Conservation (phyloP, 2,113 vertebrate species). For the Hyaena hyaena region DNA sequence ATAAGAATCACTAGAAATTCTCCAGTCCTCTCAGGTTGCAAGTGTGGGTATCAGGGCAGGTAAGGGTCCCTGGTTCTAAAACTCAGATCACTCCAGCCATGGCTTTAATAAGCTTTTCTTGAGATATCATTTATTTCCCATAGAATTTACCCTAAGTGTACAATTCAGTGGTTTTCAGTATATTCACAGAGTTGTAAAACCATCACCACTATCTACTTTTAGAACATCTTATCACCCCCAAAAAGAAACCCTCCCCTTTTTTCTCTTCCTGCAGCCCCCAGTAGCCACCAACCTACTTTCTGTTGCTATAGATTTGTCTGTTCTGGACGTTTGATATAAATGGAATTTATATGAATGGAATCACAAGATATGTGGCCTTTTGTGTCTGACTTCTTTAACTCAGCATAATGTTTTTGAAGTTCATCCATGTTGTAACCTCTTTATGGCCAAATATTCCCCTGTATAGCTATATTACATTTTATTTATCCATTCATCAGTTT, state of each 20-base stretch:
- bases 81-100: background rate
- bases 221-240: background rate
- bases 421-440: background rate
- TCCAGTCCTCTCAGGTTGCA: background rate
- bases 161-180: background rate
- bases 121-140: background rate
- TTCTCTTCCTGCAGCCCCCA: background rate
- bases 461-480: background rate
- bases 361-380: background rate
- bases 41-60: background rate
- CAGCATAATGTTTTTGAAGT: background rate
- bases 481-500: background rate
- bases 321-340: slow-evolving; percentile 11
- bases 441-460: background rate
- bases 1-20: background rate
- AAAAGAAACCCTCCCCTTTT: background rate
- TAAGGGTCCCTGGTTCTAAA: background rate
- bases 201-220: background rate
- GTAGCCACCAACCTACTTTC: background rate
- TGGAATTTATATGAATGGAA: background rate
- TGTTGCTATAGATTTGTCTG: background rate
- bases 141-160: background rate
- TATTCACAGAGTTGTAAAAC: background rate
- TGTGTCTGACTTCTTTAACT: background rate
- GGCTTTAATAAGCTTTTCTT: background rate